These are phyloP conservation scores for Austrofundulus limnaeus DNA, from an alignment of 2,113 vertebrate genomes.

Conservation along the genomic window DNA sequence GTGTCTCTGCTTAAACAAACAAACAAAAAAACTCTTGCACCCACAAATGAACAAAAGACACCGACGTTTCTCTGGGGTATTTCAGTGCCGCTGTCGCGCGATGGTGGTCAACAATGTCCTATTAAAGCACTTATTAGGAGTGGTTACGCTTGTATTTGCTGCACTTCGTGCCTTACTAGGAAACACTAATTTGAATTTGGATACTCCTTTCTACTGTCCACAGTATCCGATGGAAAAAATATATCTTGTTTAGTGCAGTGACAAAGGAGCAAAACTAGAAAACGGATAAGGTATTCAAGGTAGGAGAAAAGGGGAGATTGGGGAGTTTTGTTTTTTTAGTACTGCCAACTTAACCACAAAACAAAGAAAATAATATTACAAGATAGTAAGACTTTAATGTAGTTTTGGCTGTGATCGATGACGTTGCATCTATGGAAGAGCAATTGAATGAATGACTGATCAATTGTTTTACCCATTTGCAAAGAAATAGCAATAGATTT, in stretches of 20 bases:
- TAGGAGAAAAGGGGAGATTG: conserved; percentile 41
- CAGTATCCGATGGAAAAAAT: conserved; percentile 57
- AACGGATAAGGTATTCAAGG: conserved; percentile 23
- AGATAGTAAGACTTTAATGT: conserved; percentile 54
- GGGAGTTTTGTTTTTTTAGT: conserved; percentile 58
- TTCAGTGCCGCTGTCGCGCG: conserved; percentile 28
- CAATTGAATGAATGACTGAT: too few relatives aligned
- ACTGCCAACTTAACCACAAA: conserved; percentile 71
- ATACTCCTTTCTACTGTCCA: conserved; percentile 41
- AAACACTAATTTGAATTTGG: conserved; percentile 45
- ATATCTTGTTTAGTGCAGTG: conserved; percentile 20
- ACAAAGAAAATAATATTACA: conserved; percentile 46
- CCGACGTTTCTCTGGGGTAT: not conserved
- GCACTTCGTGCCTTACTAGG: conserved; percentile 56
- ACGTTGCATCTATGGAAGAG: too few relatives aligned
- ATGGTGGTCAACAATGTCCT: conserved; percentile 47
- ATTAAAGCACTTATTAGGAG: conserved; percentile 52
- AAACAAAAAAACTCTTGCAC: too few relatives aligned
- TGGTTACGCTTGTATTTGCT: conserved; percentile 52
- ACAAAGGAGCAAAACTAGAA: conserved; percentile 24
- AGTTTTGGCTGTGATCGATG: not conserved
- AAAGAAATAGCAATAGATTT: too few relatives aligned
- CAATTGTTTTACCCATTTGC: too few relatives aligned
- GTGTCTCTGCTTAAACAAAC: too few relatives aligned
- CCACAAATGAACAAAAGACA: not conserved